Percentiles rank a stretch among this genome's conserved stretches.
These are phyloP conservation scores for Caradrina kadenii DNA, from an alignment of 2,888 invertebrate genomes.

Conservation along the genomic window DNA sequence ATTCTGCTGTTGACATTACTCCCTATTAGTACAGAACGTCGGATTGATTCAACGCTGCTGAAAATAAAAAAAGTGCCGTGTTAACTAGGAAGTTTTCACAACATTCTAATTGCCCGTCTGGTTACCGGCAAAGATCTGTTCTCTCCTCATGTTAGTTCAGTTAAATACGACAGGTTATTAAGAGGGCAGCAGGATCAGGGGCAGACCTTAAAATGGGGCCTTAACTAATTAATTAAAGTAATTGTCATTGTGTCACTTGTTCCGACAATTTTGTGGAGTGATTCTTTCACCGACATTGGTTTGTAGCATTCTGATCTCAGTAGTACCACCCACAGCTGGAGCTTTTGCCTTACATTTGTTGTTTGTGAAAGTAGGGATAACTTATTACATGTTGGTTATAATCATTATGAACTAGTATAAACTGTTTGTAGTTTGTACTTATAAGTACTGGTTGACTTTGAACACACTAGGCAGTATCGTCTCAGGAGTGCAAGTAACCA, in stretches of 20 bases:
- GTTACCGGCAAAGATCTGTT: neutral
- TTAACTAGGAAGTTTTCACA: slow-evolving; percentile 2
- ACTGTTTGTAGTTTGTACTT: neutral
- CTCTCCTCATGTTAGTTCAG: too few relatives aligned
- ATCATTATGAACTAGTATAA: neutral
- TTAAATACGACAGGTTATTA: neutral
- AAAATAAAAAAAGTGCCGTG: slow-evolving; percentile 65
- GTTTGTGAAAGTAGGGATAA: too few relatives aligned
- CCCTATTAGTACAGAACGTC: slow-evolving; percentile 80
- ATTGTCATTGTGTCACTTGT: too few relatives aligned
- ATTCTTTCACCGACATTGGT: too few relatives aligned
- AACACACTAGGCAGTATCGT: neutral
- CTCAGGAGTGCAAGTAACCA: neutral
- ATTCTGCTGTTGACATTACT: slow-evolving; percentile 6
- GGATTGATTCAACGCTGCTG: slow-evolving; percentile 79
- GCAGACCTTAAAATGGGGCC: too few relatives aligned
- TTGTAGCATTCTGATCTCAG: neutral
- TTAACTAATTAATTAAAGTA: too few relatives aligned
- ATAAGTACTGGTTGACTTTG: neutral
- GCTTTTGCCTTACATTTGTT: too few relatives aligned
- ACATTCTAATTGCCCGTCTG: neutral
- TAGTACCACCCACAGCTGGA: too few relatives aligned
- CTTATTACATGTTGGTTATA: too few relatives aligned
- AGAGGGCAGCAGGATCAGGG: neutral
- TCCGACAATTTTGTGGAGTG: too few relatives aligned